phyloP scores from a whole-genome alignment of 2,888 invertebrate genomes.

The Biston stratarius region DNA sequence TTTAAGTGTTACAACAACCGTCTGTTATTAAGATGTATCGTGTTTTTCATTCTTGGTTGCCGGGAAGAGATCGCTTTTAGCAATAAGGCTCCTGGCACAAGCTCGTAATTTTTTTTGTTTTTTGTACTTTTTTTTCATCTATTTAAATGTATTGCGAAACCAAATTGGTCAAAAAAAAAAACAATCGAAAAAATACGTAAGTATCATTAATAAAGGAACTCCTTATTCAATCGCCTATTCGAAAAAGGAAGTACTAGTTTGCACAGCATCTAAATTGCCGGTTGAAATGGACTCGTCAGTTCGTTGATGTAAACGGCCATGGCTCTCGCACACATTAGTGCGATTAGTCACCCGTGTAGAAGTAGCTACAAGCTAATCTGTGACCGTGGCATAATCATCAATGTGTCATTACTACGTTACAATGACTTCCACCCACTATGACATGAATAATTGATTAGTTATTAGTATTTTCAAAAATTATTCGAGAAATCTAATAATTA shows the following conservation, averaged over 20 bases:
- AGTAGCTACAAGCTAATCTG: constrained; percentile 41
- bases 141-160: too few species aligned
- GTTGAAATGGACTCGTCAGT: constrained; percentile 58
- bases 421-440: constrained; percentile 48
- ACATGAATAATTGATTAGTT: constrained; percentile 39
- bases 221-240: constrained; percentile 47
- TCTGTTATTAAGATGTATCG: too few species aligned
- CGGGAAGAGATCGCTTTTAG: too few species aligned
- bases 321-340: constrained; percentile 56
- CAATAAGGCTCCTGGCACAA: too few species aligned
- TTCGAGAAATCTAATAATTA: neutral
- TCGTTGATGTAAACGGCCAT: constrained; percentile 61
- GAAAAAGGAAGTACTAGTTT: constrained; percentile 72
- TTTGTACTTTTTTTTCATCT: too few species aligned
- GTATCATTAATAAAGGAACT: constrained; percentile 34
- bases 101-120: too few species aligned
- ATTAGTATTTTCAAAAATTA: constrained; percentile 12
- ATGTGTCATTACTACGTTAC: constrained; percentile 28
- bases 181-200: constrained; percentile 15
- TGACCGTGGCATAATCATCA: constrained; percentile 29
- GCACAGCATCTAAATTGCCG: constrained; percentile 66
- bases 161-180: neutral
- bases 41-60: too few species aligned
- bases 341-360: constrained; percentile 59
- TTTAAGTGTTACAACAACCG: too few species aligned